phyloP scores from a whole-genome alignment of 1,140 invertebrate genomes.

The Ganaspis sp. region DNA sequence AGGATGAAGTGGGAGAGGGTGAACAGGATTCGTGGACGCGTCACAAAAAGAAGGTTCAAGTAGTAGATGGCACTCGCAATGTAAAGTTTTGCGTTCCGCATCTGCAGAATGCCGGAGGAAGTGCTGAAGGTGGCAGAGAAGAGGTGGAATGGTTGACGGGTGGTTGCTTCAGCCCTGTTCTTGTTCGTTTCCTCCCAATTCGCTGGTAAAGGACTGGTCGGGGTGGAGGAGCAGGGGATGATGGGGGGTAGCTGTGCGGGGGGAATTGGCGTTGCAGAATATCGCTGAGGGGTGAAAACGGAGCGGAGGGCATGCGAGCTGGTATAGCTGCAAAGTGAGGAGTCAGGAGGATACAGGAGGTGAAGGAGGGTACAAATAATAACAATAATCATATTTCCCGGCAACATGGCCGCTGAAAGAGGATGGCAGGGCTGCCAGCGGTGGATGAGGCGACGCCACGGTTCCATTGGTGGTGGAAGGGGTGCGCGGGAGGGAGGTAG shows the following conservation, averaged over 20 bases:
- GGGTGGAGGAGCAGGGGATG: constrained; percentile 47
- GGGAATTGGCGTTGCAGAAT: constrained; percentile 71
- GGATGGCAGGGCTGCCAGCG: constrained; percentile 64
- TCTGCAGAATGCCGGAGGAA: constrained; percentile 53
- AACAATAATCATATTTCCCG: constrained; percentile 77
- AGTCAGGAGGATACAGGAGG: constrained; percentile 45
- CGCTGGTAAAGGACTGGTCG: constrained; percentile 53
- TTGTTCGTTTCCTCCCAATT: constrained; percentile 72
- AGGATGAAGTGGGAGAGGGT: constrained; percentile 48
- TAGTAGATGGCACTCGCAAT: constrained; percentile 64
- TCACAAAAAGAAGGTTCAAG: constrained; percentile 58
- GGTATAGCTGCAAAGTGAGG: constrained; percentile 36
- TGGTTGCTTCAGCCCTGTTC: constrained; percentile 67
- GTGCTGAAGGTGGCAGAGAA: constrained; percentile 19
- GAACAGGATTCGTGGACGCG: constrained; percentile 54
- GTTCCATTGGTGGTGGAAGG: constrained; percentile 57
- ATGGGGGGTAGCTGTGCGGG: constrained; percentile 39
- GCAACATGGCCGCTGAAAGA: constrained; percentile 76
- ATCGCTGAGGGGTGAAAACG: constrained; percentile 6
- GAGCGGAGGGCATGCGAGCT: constrained; percentile 17
- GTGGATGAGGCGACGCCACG: constrained; percentile 49
- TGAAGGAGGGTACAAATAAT: constrained; percentile 75
- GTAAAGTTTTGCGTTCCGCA: constrained; percentile 65
- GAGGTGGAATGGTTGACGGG: constrained; percentile 62
- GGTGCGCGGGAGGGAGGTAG: constrained; percentile 58